Conservation (phyloP, 2,888 invertebrate genomes). For the Hemaris fuciformis region DNA sequence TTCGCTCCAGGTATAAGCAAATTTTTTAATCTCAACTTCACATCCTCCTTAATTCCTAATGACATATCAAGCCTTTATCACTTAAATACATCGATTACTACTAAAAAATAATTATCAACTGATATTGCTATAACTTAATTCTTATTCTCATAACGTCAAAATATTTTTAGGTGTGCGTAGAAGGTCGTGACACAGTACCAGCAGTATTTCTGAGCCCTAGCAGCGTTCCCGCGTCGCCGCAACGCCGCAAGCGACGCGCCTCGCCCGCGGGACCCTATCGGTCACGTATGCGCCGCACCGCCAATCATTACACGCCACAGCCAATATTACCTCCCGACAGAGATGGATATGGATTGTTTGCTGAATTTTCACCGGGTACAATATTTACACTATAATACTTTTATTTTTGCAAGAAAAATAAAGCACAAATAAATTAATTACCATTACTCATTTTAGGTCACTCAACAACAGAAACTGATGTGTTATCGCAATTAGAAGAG, state of each 20-base stretch:
- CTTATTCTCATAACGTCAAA: background rate
- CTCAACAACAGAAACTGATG: conserved; percentile 48
- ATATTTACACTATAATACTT: background rate
- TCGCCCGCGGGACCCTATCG: conserved; percentile 82
- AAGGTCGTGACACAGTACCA: conserved; percentile 85
- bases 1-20: conserved; percentile 67
- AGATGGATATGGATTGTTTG: conserved; percentile 92
- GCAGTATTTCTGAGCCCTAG: conserved; percentile 90
- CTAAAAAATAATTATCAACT: too few species aligned
- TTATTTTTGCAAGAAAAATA: background rate
- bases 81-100: background rate
- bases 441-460: background rate
- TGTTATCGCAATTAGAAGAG: conserved; percentile 61
- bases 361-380: conserved; percentile 69
- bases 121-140: too few species aligned
- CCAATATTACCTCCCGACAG: conserved; percentile 97
- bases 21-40: too few species aligned
- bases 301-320: conserved; percentile 91
- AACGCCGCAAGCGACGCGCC: conserved; percentile 83
- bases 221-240: conserved; percentile 86
- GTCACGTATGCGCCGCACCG: conserved; percentile 74
- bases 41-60: too few species aligned
- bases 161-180: conserved; percentile 65
- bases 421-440: background rate
- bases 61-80: too few species aligned